Conservation (phyloP, 2,888 invertebrate species). For the Matsumyia berberina region DNA sequence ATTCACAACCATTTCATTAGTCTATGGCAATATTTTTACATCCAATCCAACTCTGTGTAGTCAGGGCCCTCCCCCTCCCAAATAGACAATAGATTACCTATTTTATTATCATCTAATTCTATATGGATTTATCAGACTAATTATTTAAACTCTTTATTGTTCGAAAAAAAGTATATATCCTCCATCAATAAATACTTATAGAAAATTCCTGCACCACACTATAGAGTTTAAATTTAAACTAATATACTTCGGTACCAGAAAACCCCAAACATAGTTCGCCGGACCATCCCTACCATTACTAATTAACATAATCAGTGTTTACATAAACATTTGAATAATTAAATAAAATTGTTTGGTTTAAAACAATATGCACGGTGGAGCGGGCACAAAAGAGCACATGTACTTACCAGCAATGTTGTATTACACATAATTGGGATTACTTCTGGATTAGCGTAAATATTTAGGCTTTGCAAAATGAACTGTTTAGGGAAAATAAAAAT, state of each 20-base stretch:
- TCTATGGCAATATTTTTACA: background rate
- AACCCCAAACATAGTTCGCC: background rate
- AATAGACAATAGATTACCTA: background rate
- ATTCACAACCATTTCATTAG: background rate
- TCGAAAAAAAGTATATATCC: background rate
- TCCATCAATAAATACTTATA: constrained; percentile 12
- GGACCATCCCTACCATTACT: background rate
- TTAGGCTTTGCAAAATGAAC: constrained; percentile 69
- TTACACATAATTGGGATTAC: constrained; percentile 70
- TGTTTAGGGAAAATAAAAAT: constrained; percentile 41
- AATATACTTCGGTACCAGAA: constrained; percentile 2
- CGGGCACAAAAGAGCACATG: background rate
- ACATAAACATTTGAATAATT: constrained; percentile 47
- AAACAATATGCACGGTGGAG: constrained; percentile 13
- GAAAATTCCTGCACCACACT: background rate
- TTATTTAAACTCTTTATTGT: background rate
- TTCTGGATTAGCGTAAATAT: constrained; percentile 69
- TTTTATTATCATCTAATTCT: constrained; percentile 29
- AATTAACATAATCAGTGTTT: constrained; percentile 49
- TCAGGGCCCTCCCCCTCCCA: background rate
- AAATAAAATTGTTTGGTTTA: constrained; percentile 36
- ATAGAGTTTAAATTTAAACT: constrained; percentile 23
- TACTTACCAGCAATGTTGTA: constrained; percentile 69
- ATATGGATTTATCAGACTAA: constrained; percentile 9
- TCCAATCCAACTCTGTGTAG: background rate